These are phyloP conservation scores for Falco novaeseelandiae DNA, from an alignment of 2,797 vertebrate species.

Conservation along the genomic window DNA sequence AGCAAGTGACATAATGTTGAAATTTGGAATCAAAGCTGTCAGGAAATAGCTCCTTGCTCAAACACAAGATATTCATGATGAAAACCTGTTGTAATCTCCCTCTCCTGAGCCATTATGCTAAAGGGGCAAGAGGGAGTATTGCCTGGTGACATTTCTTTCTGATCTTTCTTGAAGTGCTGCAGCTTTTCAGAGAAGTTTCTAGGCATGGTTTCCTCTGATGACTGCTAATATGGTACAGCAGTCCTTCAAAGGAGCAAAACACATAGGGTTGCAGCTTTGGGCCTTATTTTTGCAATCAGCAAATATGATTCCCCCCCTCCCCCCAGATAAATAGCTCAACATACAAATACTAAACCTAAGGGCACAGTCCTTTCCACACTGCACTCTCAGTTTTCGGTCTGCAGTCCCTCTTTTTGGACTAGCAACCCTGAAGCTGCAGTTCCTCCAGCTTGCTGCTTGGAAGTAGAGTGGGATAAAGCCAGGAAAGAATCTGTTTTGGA, in stretches of 20 bases:
- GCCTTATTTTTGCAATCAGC: slow-evolving; percentile 23
- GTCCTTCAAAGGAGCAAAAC: slow-evolving; percentile 16
- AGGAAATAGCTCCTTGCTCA: slow-evolving; percentile 62
- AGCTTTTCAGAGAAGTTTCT: slow-evolving; percentile 56
- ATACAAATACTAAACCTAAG: background rate
- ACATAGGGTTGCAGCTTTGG: background rate
- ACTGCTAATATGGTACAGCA: slow-evolving; percentile 22
- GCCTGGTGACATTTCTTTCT: slow-evolving; percentile 48
- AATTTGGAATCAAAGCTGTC: slow-evolving; percentile 72
- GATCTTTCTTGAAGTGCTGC: slow-evolving; percentile 50
- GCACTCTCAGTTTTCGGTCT: background rate
- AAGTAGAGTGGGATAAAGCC: background rate
- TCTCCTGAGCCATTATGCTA: slow-evolving; percentile 35
- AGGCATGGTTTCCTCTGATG: slow-evolving; percentile 24
- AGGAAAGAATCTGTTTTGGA: background rate
- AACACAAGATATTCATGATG: slow-evolving; percentile 58
- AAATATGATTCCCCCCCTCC: background rate
- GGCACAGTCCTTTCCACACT: background rate
- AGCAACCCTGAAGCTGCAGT: background rate
- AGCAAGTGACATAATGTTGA: slow-evolving; percentile 71
- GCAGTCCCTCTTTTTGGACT: background rate
- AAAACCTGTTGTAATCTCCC: slow-evolving; percentile 64
- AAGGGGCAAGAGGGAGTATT: background rate
- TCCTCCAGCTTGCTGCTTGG: background rate
- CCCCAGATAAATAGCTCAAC: background rate